Evolutionary conservation across 2,888 invertebrate genomes (phyloP).

Genomic region (Erebia epiphron): DNA sequence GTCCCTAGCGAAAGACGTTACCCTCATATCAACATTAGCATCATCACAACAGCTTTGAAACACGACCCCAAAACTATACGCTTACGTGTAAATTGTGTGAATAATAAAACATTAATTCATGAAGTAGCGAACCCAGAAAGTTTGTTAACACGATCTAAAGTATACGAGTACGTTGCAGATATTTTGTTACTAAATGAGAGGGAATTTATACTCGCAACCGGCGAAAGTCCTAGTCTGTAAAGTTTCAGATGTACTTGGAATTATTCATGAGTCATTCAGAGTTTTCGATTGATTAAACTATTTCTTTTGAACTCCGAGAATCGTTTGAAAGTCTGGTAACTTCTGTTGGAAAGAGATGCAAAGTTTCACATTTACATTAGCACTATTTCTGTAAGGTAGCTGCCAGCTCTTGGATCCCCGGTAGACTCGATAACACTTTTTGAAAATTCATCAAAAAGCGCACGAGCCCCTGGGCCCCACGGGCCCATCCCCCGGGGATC

Average conservation of each 20-base stretch:
- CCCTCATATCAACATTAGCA: no score
- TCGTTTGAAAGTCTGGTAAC: conserved; percentile 6
- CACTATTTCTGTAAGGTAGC: neutral
- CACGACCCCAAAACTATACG: no score
- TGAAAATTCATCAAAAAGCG: no score
- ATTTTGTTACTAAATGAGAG: conserved; percentile 16
- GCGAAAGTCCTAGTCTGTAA: conserved; percentile 41
- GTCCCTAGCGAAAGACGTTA: no score
- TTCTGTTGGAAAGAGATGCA: neutral
- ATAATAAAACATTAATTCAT: neutral
- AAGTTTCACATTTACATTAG: neutral
- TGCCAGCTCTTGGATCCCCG: no score
- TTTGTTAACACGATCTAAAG: conserved; percentile 23
- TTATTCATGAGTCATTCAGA: conserved; percentile 67
- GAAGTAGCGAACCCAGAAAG: conserved; percentile 20
- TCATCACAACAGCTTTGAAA: no score
- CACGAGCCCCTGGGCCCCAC: no score
- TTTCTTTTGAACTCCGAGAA: conserved; percentile 39
- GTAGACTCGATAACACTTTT: no score
- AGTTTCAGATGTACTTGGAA: conserved; percentile 57
- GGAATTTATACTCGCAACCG: conserved; percentile 21
- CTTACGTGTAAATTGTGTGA: no score
- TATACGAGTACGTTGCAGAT: conserved; percentile 18
- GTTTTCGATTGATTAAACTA: conserved; percentile 69
- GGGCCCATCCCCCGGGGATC: no score